phyloP scores from a whole-genome alignment of 2,797 vertebrate species.

The Enteromius argenteus region DNA sequence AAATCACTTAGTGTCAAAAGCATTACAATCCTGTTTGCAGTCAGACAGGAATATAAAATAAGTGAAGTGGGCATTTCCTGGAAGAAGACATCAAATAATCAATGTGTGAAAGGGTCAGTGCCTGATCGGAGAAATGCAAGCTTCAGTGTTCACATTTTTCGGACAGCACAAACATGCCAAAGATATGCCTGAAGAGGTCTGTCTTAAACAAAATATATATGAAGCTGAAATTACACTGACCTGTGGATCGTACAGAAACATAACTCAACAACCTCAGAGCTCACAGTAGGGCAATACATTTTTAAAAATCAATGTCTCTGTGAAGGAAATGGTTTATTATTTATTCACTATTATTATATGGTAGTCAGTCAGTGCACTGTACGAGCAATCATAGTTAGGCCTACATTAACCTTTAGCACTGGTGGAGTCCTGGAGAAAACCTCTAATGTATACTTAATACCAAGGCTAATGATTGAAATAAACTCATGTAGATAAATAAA shows the following conservation, averaged over 20 bases:
- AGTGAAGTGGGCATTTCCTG: conserved; percentile 15
- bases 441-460: not conserved
- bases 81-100: conserved; percentile 42
- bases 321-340: no score
- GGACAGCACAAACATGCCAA: not conserved
- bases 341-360: not conserved
- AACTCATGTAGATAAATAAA: not conserved
- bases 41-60: conserved; percentile 16
- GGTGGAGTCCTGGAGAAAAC: not conserved
- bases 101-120: conserved; percentile 11
- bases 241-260: not conserved
- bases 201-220: not conserved
- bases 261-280: not conserved
- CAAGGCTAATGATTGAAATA: not conserved
- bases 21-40: not conserved
- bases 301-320: not conserved
- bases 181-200: conserved; percentile 3
- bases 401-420: not conserved
- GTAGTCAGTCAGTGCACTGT: not conserved
- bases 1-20: conserved; percentile 29
- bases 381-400: not conserved
- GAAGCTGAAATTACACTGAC: not conserved
- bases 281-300: not conserved
- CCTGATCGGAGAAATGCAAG: conserved; percentile 2
- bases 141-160: not conserved